phyloP scores from a whole-genome alignment of 2,888 invertebrate genomes.

The Euplagia quadripunctaria region DNA sequence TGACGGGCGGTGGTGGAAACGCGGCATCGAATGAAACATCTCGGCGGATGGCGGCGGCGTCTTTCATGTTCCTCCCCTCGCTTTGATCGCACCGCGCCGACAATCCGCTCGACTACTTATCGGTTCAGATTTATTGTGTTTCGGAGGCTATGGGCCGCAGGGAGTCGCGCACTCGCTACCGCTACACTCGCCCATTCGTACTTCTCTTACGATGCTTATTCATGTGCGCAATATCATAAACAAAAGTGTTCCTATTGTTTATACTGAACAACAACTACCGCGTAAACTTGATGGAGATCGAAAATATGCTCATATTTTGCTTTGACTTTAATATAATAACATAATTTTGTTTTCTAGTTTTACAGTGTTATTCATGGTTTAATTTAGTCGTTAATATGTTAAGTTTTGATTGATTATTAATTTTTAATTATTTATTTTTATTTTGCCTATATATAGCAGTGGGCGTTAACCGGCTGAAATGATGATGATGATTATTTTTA shows the following conservation, averaged over 20 bases:
- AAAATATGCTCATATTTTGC: conserved; percentile 1
- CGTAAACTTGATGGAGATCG: conserved; percentile 21
- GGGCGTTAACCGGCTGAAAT: no score
- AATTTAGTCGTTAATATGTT: no score
- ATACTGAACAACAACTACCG: conserved; percentile 18
- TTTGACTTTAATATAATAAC: not conserved
- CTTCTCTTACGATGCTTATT: conserved; percentile 62
- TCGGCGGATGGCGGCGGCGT: conserved; percentile 74
- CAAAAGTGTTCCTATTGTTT: conserved; percentile 60
- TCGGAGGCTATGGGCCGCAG: conserved; percentile 78
- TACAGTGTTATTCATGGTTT: not conserved
- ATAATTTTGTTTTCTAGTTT: not conserved
- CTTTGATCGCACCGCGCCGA: conserved; percentile 85
- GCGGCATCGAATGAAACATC: conserved; percentile 73
- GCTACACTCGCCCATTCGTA: conserved; percentile 65
- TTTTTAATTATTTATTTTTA: no score
- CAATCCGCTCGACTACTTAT: conserved; percentile 86
- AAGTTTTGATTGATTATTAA: no score
- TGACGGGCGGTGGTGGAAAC: conserved; percentile 79
- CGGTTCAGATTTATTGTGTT: conserved; percentile 87
- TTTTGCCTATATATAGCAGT: no score
- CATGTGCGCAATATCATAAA: conserved; percentile 65
- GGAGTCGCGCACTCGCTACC: conserved; percentile 67
- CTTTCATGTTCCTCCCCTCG: conserved; percentile 81
- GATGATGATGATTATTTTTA: no score